Evolutionary conservation across 2,113 vertebrate species (phyloP), one percentile per base, ranked within the genome.

Genomic region (Hucho hucho): DNA sequence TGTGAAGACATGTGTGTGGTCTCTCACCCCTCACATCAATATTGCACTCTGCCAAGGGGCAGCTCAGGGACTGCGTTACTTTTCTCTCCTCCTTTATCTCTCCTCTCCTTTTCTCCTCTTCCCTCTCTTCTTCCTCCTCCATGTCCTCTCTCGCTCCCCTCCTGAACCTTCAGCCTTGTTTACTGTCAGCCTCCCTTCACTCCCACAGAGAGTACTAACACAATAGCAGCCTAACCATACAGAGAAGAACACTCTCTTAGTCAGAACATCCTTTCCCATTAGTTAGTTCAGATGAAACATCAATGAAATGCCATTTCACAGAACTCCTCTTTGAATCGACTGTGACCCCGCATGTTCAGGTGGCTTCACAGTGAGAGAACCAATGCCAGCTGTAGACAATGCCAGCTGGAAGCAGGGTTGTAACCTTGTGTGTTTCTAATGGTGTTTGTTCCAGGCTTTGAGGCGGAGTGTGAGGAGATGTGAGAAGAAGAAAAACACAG

Each of bases 41-140:
- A 78, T 76, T 85, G 71, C 43, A 88, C 53, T 75, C 32, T 75
- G 69, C 74, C 79, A 69, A 5, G n/a, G 65, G 78, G 76, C 81
- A 82, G 74, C 78, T 80, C 63, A 76, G 75, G 71, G 76, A 66
- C 69, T 69, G 76, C 32, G 75, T 78, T 78, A 61, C 32, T 77
- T 75, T 61, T 13, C 58, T 20, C 73, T 61, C 71, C 68, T 58
- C 53, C 25, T 14, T 47, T 18, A 28, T 56, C 43, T 56, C 25
- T 37, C 78, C 11, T 37, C 56, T 32, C 53, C 26, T 37, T n/a
- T 43, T 58, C 22, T 26, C 70, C n/a, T 47, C 24, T 43, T 43
- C 37, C 0, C 37, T 0, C 37, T 43, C 37, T 43, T 43, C 37
- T 43, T 43, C 37, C 37, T 43, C 37, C 37, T 25, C 20, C 47